Base-by-base conservation (phyloP, 30 jellyfish, hydroid and myxozoan genomes). In the Catostylus mosaicus region DNA sequence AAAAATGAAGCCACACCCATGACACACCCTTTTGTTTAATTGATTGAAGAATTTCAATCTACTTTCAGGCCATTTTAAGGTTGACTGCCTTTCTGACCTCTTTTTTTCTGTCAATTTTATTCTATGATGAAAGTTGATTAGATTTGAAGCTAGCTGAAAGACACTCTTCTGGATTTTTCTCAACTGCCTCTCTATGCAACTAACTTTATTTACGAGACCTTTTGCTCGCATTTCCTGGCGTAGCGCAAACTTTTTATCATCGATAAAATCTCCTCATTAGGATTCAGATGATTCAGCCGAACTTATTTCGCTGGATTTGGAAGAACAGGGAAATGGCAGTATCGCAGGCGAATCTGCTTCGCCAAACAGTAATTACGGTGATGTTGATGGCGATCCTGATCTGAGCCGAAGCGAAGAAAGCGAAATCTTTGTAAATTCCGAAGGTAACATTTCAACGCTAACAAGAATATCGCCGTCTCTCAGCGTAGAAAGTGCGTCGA, bases 261-360 rank as follows among this genome's bases (percentile, higher is more conserved):
- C 24, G 32, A 59, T 27, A 37, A 7, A 59, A 59, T 77, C 43
- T 77, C 78, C 46, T 38, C 59, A 57, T 8, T 60, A 87, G 96
- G 96, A 78, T 77, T 67, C 91, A 23, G 88, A 71, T 45, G 96
- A 87, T 57, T 87, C 96, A 12, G 91, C 78, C 61, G 91, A 78
- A 20, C 46, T 77, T 34, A 34, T 68, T 60, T 87, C 96, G 22
- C 32, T 78, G 43, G 87, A 69, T 75, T 78, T 89, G 0, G 90
- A 75, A 26, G 96, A 87, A 23, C 91, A 87, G 27, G 82, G 84
- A 70, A 59, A 59, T 50, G 84, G 91, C 14, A 67, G 91, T 47
- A 77, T 78, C 78, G 91, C 96, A 56, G 91, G 73, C 83, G 94
- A 84, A 62, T 84, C 94, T 1, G 81, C 76, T 19, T 84, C 94